phyloP scores from a whole-genome alignment of 92 coral and sea anemone species.

The Palythoa grandis region DNA sequence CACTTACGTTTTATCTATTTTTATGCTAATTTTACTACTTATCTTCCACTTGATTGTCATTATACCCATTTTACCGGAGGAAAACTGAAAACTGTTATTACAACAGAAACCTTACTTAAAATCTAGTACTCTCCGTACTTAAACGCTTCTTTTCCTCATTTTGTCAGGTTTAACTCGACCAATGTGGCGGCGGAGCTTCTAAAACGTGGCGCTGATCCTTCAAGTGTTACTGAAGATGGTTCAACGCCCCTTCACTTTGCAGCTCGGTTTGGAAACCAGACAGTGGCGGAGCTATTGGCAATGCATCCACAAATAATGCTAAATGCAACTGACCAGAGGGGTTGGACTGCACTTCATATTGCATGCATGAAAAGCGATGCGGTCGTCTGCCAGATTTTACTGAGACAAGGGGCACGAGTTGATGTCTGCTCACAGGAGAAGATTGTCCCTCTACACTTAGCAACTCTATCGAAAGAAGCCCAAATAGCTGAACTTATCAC shows the following conservation, averaged over 20 bases:
- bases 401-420: slow-evolving; percentile 58
- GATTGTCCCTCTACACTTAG: slow-evolving; percentile 61
- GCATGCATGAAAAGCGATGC: slow-evolving; percentile 49
- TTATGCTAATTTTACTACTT: too few relatives aligned
- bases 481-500: slow-evolving; percentile 54
- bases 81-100: too few relatives aligned
- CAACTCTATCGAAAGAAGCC: slow-evolving; percentile 48
- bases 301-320: slow-evolving; percentile 19
- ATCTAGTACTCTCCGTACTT: too few relatives aligned
- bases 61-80: too few relatives aligned
- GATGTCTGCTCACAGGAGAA: slow-evolving; percentile 53
- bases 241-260: slow-evolving; percentile 62
- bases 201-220: slow-evolving; percentile 49
- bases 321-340: slow-evolving; percentile 48
- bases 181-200: slow-evolving; percentile 44
- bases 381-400: slow-evolving; percentile 42
- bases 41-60: too few relatives aligned
- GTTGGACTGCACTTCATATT: slow-evolving; percentile 53
- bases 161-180: slow-evolving; percentile 54
- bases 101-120: too few relatives aligned
- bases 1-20: too few relatives aligned
- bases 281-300: slow-evolving; percentile 40
- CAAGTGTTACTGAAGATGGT: slow-evolving; percentile 43
- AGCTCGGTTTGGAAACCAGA: slow-evolving; percentile 58
- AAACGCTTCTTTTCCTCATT: not conserved